These are phyloP conservation scores for Onychostoma macrolepis DNA, from an alignment of 2,113 vertebrate genomes.

Conservation along the genomic window DNA sequence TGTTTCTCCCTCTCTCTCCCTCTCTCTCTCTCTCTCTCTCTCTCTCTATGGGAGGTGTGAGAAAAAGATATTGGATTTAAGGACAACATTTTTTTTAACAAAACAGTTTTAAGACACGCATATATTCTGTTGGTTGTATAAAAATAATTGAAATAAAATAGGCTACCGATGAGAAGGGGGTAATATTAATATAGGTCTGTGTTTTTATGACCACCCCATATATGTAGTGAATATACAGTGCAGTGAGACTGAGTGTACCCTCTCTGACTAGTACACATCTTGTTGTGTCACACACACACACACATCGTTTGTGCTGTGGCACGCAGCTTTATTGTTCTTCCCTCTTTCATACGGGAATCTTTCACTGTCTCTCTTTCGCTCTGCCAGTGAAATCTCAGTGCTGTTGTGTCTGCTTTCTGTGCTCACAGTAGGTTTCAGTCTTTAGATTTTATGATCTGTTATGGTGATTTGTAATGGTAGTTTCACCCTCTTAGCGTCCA, in stretches of 20 bases:
- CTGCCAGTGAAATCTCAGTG: constrained; percentile 16
- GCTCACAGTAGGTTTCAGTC: constrained; percentile 6
- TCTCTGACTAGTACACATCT: background rate
- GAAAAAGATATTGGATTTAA: no score
- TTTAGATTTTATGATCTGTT: background rate
- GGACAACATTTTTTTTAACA: no score
- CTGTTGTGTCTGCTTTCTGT: constrained; percentile 18
- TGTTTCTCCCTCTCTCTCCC: no score
- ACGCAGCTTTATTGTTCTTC: constrained; percentile 31
- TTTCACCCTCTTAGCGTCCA: background rate
- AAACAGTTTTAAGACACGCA: no score
- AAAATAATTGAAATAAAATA: no score
- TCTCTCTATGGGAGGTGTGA: no score
- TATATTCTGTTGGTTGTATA: no score
- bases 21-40: no score
- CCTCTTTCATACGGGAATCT: constrained; percentile 3
- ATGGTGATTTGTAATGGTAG: background rate
- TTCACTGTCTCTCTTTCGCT: constrained; percentile 15
- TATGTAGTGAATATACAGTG: background rate
- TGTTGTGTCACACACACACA: background rate
- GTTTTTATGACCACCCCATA: background rate
- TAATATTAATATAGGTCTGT: no score
- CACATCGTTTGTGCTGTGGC: constrained; percentile 33
- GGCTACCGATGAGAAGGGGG: no score
- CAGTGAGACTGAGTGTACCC: background rate